A percentile compares a stretch with the other conserved stretches of the same genome.
Conservation (phyloP, 2,888 invertebrate genomes). For the Ochropleura leucogaster region DNA sequence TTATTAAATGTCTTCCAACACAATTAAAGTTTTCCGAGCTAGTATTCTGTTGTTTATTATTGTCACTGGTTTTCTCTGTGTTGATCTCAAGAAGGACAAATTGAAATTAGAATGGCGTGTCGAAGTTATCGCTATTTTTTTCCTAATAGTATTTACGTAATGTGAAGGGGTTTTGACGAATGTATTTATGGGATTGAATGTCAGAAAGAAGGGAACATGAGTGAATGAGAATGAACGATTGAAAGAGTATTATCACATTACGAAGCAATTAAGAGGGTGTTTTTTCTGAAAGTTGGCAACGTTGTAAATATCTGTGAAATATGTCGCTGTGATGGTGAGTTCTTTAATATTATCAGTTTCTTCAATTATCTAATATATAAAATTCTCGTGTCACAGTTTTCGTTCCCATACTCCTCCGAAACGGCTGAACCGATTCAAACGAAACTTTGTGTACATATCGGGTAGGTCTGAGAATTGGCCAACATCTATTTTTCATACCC, state of each 20-base stretch:
- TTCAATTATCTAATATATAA: no score
- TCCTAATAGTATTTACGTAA: background rate
- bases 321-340: no score
- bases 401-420: no score
- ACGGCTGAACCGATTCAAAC: no score
- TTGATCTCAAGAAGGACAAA: background rate
- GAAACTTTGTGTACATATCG: no score
- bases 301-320: no score
- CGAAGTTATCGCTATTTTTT: background rate
- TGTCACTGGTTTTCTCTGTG: background rate
- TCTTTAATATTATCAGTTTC: no score
- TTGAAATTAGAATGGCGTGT: background rate
- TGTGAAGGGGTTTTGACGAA: background rate
- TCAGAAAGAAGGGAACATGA: background rate
- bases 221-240: background rate
- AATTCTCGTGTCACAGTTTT: no score
- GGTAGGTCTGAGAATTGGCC: no score
- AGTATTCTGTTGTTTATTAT: constrained; percentile 18
- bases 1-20: constrained; percentile 48
- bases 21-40: constrained; percentile 54
- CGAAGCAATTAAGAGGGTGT: background rate
- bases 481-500: no score
- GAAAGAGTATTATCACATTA: background rate
- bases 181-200: background rate
- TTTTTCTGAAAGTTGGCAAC: no score